Percentiles rank a stretch among this genome's conserved stretches.
These are phyloP conservation scores for Amazona vittata DNA, from an alignment of 2,113 vertebrate species.

Conservation along the genomic window DNA sequence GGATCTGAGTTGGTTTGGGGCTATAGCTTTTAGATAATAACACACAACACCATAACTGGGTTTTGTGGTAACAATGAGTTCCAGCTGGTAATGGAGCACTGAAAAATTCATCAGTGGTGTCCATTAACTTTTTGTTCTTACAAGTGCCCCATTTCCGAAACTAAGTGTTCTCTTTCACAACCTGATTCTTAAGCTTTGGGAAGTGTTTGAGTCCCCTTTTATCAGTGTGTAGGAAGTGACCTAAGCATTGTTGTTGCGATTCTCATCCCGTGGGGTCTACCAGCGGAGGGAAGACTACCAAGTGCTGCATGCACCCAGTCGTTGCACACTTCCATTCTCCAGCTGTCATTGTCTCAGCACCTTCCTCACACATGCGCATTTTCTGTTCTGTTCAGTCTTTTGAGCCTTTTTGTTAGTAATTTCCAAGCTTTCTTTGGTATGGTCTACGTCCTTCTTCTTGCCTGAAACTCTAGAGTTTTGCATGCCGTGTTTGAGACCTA, in stretches of 20 bases:
- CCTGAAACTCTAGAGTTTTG: rapidly evolving
- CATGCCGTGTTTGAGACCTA: background rate
- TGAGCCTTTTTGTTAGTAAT: background rate
- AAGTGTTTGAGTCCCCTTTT: background rate
- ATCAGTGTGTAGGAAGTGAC: background rate
- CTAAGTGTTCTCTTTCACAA: background rate
- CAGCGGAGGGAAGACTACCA: background rate
- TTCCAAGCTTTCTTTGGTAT: background rate
- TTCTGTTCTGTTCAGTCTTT: background rate
- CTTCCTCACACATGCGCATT: rapidly evolving
- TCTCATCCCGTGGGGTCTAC: background rate
- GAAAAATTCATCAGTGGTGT: background rate
- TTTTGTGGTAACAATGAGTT: background rate
- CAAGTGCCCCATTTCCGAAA: background rate
- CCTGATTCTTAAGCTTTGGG: background rate
- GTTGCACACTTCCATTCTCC: background rate
- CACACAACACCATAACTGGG: background rate
- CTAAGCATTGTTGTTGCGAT: background rate
- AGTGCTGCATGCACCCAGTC: background rate
- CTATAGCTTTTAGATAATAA: background rate
- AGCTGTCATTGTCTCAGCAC: background rate
- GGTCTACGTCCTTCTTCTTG: background rate
- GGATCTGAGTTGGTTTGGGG: background rate
- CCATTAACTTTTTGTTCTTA: background rate
- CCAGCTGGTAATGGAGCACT: background rate